Evolutionary conservation across 2,797 vertebrate species (phyloP), one percentile per base, ranked within the genome.

Genomic region (Spinus pinus): DNA sequence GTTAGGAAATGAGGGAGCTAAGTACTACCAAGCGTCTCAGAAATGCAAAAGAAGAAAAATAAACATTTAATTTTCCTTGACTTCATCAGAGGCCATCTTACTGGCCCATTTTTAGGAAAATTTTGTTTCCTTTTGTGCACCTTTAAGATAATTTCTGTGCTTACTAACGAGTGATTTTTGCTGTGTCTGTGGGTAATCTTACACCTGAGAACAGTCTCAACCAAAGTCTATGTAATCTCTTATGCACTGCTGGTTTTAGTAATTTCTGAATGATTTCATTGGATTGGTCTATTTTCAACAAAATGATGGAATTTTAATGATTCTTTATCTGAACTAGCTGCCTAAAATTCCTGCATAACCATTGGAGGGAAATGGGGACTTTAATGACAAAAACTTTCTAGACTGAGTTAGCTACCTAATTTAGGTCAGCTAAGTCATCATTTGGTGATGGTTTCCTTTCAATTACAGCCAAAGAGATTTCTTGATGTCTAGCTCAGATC

Each of bases 121-220:
- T 5, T 12, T 13, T 67, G 0, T 2, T 62, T 47, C 14, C 1
- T 77, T 84, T 71, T n/a, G 11, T 20, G 9, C 10, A 28, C 9
- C 10, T 42, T 82, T 64, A 21, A 13, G 57, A 65, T 71, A 28
- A 18, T 57, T 39, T 6, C 39, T 39, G 7, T 75, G 31, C 35
- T 86, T 84, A n/a, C 6, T 53, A 27, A 33, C 7, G 44, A 12
- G 14, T 46, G 21, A 42, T 49, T 71, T 82, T 80, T 60, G 20
- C 17, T 23, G 5, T 81, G 12, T 35, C 44, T 72, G 20, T 69
- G 18, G 7, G 17, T 88, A 65, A 58, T 46, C 19, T 61, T 11
- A 44, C 0, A 1, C 3, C 18, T 85, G 33, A 80, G 25, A 77
- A 49, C 2, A 0, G 0, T 42, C 9, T 84, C 33, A 18, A 4